Base-by-base conservation (phyloP, 2,797 vertebrate species). In the Poecilia wingei region DNA sequence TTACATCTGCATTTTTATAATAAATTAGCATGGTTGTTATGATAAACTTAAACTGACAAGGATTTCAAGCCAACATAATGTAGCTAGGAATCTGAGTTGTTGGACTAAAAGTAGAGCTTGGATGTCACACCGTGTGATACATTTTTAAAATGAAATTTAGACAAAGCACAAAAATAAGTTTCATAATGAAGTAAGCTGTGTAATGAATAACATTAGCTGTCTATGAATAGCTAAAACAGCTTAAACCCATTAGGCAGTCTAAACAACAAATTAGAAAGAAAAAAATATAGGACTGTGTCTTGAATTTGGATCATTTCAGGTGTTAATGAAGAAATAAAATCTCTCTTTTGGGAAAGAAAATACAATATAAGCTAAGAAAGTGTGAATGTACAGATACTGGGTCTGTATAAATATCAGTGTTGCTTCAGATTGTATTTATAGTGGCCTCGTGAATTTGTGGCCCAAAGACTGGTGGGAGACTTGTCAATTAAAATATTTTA, bases 401-500 rank as follows among this genome's bases (percentile, higher is more conserved):
- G 84, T 86, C 79, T 76, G 87, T 80, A 88, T 36, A 93, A 79
- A 84, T 86, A 84, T 88, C 89, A 83, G 88, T 89, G 83, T 82
- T 88, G 84, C 79, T 64, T 25, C 9, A 53, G 57, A 43, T 45
- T 57, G 22, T 10, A 33, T 45, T 51, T 2, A 47, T 59, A 20
- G 64, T 61, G 59, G 61, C 64, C 46, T 36, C 7, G 3, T 5
- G 0, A 61, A 64, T 64, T 75, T 78, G 53, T 68, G 43, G 49
- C 75, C 33, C 1, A 41, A 41, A 10, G 3, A 39, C 20, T 25
- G 66, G 9, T 22, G 8, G 20, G 22, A 69, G n/a, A 69, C 2
- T 43, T 25, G 13, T 25, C 9, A n/a, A 43, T 25, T 43, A 43
- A 68, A 43, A 25, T 22, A 25, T 43, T 69, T 43, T 43, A 20